A percentile compares a stretch with the other conserved stretches of the same genome.
These are phyloP conservation scores for Sycophila sp. DNA, from an alignment of 1,140 invertebrate genomes.

Conservation along the genomic window DNA sequence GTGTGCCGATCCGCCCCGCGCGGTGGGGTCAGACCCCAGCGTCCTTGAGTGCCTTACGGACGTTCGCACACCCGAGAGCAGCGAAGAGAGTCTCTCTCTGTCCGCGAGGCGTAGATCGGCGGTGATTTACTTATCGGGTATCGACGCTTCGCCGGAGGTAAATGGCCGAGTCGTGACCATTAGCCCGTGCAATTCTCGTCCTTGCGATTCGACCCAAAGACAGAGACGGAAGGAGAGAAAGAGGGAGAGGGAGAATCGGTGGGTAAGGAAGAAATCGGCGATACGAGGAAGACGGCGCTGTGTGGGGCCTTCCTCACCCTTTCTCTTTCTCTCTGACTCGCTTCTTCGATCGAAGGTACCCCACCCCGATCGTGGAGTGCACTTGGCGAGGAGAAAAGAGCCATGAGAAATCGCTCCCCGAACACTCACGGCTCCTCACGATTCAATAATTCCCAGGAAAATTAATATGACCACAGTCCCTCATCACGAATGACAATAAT, in stretches of 20 bases:
- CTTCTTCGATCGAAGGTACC: too few relatives aligned
- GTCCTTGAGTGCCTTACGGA: constrained; percentile 1
- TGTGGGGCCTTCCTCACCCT: constrained; percentile 50
- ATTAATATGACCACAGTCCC: constrained; percentile 28
- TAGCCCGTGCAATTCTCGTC: constrained; percentile 81
- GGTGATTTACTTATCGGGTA: constrained; percentile 67
- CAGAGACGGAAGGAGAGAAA: neutral
- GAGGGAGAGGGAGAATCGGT: neutral
- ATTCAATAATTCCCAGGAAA: constrained; percentile 37
- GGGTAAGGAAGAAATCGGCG: constrained; percentile 38
- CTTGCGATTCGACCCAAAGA: constrained; percentile 46
- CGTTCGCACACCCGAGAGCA: constrained; percentile 15
- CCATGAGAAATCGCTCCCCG: constrained; percentile 4
- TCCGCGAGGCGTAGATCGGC: constrained; percentile 61
- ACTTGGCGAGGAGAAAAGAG: neutral
- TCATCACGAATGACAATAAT: constrained; percentile 37
- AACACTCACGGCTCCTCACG: constrained; percentile 24
- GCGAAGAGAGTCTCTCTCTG: constrained; percentile 32
- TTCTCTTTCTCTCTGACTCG: neutral
- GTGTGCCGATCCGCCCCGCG: neutral
- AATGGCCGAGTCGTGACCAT: constrained; percentile 67
- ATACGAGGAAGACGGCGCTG: constrained; percentile 51
- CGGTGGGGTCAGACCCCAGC: neutral
- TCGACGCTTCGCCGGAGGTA: constrained; percentile 65
- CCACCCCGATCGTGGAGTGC: too few relatives aligned